Evolutionary conservation across 2,888 invertebrate genomes (phyloP).

Genomic region (Thymelicus lineola): DNA sequence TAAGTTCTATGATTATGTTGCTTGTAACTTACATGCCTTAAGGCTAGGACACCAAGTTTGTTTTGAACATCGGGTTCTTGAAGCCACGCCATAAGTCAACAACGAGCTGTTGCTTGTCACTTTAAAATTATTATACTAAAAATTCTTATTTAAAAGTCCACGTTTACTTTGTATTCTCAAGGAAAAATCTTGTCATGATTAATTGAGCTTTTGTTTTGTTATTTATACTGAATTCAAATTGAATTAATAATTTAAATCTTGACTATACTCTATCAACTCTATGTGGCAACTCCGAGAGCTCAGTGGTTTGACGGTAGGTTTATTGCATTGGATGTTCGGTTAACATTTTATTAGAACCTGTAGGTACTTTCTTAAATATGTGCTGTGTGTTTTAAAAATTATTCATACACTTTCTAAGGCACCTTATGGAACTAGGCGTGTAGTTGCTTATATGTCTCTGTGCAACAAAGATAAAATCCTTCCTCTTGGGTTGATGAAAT

Average conservation of each 20-base stretch:
- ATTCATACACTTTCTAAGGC: too few species aligned
- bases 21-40: conserved; percentile 65
- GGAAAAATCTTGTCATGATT: not conserved
- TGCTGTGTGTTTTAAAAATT: too few species aligned
- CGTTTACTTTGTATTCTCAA: not conserved
- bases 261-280: too few species aligned
- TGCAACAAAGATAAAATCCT: too few species aligned
- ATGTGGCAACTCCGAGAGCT: too few species aligned
- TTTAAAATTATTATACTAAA: not conserved
- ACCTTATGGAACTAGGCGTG: too few species aligned
- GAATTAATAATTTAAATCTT: not conserved
- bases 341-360: too few species aligned
- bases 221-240: not conserved
- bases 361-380: too few species aligned
- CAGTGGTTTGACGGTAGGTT: too few species aligned
- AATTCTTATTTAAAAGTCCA: not conserved
- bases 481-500: too few species aligned
- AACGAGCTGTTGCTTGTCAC: not conserved
- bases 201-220: not conserved
- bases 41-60: conserved; percentile 63
- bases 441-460: too few species aligned
- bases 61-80: conserved; percentile 67
- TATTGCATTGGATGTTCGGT: too few species aligned
- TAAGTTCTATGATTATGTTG: conserved; percentile 79
- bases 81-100: conserved; percentile 51